Conservation (phyloP, 2,797 vertebrate species). For the Perodicticus potto region DNA sequence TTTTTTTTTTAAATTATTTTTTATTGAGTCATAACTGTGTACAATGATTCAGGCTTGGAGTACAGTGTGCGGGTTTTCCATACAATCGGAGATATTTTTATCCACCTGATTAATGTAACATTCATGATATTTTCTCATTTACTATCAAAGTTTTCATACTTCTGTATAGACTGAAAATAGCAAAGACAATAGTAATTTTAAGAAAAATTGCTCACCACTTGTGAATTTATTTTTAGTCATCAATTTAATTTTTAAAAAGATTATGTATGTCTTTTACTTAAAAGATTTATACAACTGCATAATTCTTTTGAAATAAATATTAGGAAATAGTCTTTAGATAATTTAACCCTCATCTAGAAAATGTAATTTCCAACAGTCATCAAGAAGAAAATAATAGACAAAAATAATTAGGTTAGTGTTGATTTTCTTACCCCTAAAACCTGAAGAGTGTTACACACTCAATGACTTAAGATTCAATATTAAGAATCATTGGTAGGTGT, state of each 20-base stretch:
- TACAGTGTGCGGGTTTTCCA: too few species aligned
- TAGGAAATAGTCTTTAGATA: slow-evolving; percentile 3
- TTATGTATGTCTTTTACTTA: not conserved
- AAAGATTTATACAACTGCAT: not conserved
- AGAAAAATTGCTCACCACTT: slow-evolving; percentile 38
- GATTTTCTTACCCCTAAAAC: not conserved
- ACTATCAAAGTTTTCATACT: not conserved
- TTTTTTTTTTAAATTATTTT: too few species aligned
- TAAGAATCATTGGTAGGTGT: not conserved
- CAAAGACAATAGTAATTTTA: slow-evolving; percentile 51
- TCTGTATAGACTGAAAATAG: not conserved
- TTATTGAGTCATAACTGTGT: too few species aligned
- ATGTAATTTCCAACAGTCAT: slow-evolving; percentile 29
- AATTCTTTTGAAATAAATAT: slow-evolving; percentile 41
- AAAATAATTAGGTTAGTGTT: not conserved
- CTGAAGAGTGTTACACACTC: not conserved
- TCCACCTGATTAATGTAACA: too few species aligned
- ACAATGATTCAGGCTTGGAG: too few species aligned
- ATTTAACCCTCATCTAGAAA: slow-evolving; percentile 23
- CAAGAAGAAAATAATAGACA: slow-evolving; percentile 46
- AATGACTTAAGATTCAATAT: not conserved
- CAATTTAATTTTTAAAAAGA: slow-evolving; percentile 31
- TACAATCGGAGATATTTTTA: too few species aligned
- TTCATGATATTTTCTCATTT: too few species aligned
- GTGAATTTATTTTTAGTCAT: slow-evolving; percentile 47